Percentiles rank a stretch among this genome's conserved stretches.
Conservation (phyloP, 2,797 vertebrate species). For the Labeo calbasu region DNA sequence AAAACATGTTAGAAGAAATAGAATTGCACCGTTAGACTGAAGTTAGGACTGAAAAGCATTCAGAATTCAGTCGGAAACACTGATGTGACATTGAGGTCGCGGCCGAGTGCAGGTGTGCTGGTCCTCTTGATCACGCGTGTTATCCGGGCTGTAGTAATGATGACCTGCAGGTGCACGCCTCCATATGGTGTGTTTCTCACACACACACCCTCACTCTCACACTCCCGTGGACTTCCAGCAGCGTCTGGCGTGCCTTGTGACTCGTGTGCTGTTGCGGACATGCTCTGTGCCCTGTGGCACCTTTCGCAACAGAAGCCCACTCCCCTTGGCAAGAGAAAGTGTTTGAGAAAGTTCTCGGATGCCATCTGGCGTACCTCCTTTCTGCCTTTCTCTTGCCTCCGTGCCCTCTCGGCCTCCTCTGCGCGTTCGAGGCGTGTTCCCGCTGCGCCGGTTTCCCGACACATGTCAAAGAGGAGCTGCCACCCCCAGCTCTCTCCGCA, state of each 20-base stretch:
- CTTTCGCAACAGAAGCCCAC: constrained; percentile 51
- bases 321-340: constrained; percentile 54
- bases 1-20: too few species aligned
- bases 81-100: constrained; percentile 1
- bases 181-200: constrained; percentile 53
- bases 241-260: constrained; percentile 38
- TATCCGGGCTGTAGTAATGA: constrained; percentile 31
- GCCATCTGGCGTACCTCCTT: constrained; percentile 60
- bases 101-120: constrained; percentile 22
- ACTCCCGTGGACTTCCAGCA: constrained; percentile 34
- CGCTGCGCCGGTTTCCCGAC: constrained; percentile 58
- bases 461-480: constrained; percentile 55
- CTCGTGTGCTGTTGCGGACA: constrained; percentile 47
- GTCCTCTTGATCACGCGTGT: constrained; percentile 35
- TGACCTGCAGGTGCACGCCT: constrained; percentile 40
- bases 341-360: constrained; percentile 54
- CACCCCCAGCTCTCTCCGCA: constrained; percentile 46
- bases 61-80: background rate
- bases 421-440: constrained; percentile 28
- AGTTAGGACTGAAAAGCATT: background rate
- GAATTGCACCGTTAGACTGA: background rate
- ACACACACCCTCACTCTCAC: constrained; percentile 19
- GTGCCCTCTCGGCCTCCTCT: constrained; percentile 38
- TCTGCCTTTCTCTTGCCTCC: constrained; percentile 18
- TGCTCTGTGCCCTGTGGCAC: constrained; percentile 50